Percentiles rank a stretch among this genome's conserved stretches.
Conservation (phyloP, 37 sponge, comb jelly and placozoan species). For the Geodia barretti region DNA sequence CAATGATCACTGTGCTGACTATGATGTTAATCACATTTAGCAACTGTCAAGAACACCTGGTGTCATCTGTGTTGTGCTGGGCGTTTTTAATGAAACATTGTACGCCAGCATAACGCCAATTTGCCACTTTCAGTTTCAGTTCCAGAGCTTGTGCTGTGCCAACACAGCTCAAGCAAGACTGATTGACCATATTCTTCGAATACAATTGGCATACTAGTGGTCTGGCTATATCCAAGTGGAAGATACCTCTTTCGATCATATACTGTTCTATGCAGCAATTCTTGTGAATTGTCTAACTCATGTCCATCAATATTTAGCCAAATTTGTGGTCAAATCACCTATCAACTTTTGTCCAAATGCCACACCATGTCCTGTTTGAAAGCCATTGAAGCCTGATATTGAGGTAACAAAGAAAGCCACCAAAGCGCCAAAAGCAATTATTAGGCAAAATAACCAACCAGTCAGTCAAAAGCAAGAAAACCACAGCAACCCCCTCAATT, state of each 20-base stretch:
- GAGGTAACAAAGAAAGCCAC: no score
- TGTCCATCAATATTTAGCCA: no score
- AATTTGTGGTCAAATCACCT: no score
- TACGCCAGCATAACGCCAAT: not conserved
- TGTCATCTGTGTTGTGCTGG: constrained; percentile 14
- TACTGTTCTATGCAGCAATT: constrained; percentile 4
- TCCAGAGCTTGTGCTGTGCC: constrained; percentile 1
- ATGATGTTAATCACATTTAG: not conserved
- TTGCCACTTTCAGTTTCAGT: not conserved
- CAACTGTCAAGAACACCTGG: not conserved
- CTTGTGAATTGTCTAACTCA: not conserved
- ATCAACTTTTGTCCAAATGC: no score
- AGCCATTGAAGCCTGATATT: no score
- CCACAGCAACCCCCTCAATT: no score
- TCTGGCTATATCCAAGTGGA: not conserved
- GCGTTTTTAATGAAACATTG: constrained; percentile 29
- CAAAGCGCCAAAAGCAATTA: no score
- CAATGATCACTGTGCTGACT: not conserved
- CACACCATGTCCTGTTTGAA: no score
- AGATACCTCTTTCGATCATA: constrained; percentile 26
- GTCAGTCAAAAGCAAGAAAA: no score
- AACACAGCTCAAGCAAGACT: constrained; percentile 6
- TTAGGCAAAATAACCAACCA: no score
- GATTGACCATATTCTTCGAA: constrained; percentile 13
- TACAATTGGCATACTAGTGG: not conserved